Percentiles rank a stretch among this genome's conserved stretches.
Evolutionary conservation across 2,113 vertebrate species (phyloP).

Genomic region (Pungitius pungitius): DNA sequence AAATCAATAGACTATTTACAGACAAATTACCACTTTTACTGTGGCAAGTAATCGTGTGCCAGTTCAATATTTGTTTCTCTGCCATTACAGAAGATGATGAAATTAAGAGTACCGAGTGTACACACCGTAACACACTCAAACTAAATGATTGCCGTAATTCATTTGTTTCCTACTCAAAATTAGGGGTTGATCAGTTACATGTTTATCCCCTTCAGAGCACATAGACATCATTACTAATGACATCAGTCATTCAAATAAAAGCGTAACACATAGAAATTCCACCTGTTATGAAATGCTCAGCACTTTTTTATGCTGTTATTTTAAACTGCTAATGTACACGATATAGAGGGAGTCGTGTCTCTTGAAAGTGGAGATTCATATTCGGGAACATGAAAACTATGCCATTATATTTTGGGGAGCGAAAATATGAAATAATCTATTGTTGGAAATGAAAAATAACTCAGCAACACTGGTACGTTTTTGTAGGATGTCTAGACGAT

Average conservation of each 20-base stretch:
- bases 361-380: neutral
- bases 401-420: neutral
- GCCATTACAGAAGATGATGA: slow-evolving; percentile 55
- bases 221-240: slow-evolving; percentile 27
- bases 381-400: neutral
- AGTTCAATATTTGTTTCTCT: slow-evolving; percentile 56
- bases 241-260: slow-evolving; percentile 17
- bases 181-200: slow-evolving; percentile 31
- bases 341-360: neutral
- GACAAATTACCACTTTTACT: slow-evolving; percentile 62
- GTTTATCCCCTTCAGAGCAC: slow-evolving; percentile 35
- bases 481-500: slow-evolving; percentile 74
- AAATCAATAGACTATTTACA: slow-evolving; percentile 64
- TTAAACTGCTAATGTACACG: neutral
- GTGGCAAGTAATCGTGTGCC: slow-evolving; percentile 58
- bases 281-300: neutral
- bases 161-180: slow-evolving; percentile 32
- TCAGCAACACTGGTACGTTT: slow-evolving; percentile 61
- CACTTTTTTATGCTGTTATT: too few species aligned
- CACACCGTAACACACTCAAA: slow-evolving; percentile 39
- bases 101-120: slow-evolving; percentile 22
- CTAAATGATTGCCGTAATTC: slow-evolving; percentile 24
- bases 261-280: neutral
- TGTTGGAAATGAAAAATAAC: slow-evolving; percentile 26
- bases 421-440: neutral